phyloP scores from a whole-genome alignment of 2,888 invertebrate genomes.

The Glomeris marginata region DNA sequence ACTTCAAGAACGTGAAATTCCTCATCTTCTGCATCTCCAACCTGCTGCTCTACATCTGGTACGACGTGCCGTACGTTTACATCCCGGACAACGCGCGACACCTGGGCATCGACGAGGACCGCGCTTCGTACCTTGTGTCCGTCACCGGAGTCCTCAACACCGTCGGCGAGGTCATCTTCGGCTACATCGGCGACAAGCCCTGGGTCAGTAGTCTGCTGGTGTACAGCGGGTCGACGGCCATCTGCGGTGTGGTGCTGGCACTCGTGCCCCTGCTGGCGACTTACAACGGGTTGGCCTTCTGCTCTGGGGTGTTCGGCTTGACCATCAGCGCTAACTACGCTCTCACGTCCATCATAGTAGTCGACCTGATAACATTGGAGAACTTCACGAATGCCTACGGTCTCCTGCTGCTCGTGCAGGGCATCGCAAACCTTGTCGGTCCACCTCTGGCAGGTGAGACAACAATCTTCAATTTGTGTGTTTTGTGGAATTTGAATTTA shows the following conservation, averaged over 20 bases:
- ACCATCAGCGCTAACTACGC: constrained; percentile 86
- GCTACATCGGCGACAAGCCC: constrained; percentile 75
- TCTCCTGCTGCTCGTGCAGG: constrained; percentile 69
- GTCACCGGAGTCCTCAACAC: constrained; percentile 80
- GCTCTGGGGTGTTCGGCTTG: constrained; percentile 66
- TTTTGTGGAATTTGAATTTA: no score
- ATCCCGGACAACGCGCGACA: constrained; percentile 67
- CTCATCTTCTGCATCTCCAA: constrained; percentile 69
- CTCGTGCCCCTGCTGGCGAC: constrained; percentile 42
- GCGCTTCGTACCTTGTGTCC: constrained; percentile 64
- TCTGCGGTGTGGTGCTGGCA: constrained; percentile 43
- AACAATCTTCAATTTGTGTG: no score
- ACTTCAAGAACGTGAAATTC: constrained; percentile 63
- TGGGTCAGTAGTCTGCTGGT: constrained; percentile 67
- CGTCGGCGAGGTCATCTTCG: constrained; percentile 72
- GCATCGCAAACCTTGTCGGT: constrained; percentile 74
- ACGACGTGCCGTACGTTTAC: constrained; percentile 87
- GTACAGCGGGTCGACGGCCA: constrained; percentile 56
- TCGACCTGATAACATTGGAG: constrained; percentile 76
- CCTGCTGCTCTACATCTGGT: constrained; percentile 74
- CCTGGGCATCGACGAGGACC: constrained; percentile 45
- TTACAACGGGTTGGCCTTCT: constrained; percentile 43
- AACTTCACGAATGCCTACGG: constrained; percentile 86
- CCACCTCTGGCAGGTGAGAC: constrained; percentile 87
- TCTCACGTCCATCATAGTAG: constrained; percentile 74